Base-by-base conservation (phyloP, 2,888 invertebrate species). In the Trachelus tabidus region DNA sequence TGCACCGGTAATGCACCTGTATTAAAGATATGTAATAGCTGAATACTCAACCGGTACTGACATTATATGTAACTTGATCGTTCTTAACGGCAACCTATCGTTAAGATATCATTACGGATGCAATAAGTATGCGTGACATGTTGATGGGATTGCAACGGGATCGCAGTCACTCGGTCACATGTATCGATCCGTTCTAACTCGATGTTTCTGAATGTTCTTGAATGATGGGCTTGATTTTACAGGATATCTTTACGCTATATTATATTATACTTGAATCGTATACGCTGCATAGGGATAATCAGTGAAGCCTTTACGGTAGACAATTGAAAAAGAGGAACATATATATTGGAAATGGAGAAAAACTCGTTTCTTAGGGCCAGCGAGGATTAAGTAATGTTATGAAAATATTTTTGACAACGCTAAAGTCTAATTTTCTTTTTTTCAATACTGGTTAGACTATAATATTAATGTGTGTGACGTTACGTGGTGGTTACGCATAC, bases 381-480 rank as follows among this genome's bases (percentile, higher is more conserved):
- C 79, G 91, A 91, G 90, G 90, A 91, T 91, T 91, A 89, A 90
- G 88, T 91, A 91, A 91, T 91, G 90, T 91, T 91, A 86, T 77
- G 9, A 23, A 23, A 56, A 23, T 56, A 56, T 23, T 56, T 23
- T 56, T 1, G 56, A 23, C 9, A 56, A 23, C 6, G 23, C 9
- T 56, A 9, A 56, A 3, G 23, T 23, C 23, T 56, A 9, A 56
- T 9, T 56, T 23, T 56, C 9, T 9, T 23, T 56, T 56, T 56
- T 56, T 56, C 6, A 9, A 56, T 23, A 56, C 56, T 56, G 2
- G 9, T 23, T 23, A 56, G 2, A 56, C 56, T 56, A 3, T 15
- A 56, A 9, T 56, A 6, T 40, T 23, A 23, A 23, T 56, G 23
- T 23, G 23, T 23, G 56, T 56, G 9, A 56, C 56, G 56, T 56